Evolutionary conservation across 2,113 vertebrate genomes (phyloP).

Genomic region (Blennius ocellaris): DNA sequence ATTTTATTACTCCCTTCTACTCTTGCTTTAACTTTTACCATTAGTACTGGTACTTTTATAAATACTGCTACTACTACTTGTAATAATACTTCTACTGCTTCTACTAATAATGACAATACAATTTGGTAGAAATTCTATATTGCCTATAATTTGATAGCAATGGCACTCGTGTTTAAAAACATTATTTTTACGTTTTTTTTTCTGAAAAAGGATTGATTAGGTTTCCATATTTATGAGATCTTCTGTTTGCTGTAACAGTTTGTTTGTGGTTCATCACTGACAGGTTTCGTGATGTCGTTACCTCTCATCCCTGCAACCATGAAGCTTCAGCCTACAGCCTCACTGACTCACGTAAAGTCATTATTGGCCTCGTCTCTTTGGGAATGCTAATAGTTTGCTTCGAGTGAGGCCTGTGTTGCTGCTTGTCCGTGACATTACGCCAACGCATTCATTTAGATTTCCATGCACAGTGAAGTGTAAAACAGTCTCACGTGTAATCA

Average conservation of each 20-base stretch:
- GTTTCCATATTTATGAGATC: conserved; percentile 23
- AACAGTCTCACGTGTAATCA: background rate
- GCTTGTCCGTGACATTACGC: conserved; percentile 2
- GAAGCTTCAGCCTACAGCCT: conserved; percentile 9
- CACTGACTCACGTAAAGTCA: conserved; percentile 24
- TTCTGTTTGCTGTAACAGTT: background rate
- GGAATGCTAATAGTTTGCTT: conserved; percentile 27
- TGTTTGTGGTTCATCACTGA: background rate
- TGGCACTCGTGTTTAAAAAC: background rate
- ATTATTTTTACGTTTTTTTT: background rate
- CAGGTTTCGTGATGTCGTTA: conserved; percentile 32
- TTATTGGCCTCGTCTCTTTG: conserved; percentile 8
- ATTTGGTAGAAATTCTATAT: too few relatives aligned
- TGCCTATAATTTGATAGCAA: too few relatives aligned
- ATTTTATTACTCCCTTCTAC: too few relatives aligned
- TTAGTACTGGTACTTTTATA: too few relatives aligned
- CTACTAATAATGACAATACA: too few relatives aligned
- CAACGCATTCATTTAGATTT: conserved; percentile 16
- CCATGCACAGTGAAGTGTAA: background rate
- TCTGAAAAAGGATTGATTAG: conserved; percentile 5
- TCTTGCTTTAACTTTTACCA: too few relatives aligned
- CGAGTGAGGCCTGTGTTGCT: background rate
- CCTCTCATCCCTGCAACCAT: conserved; percentile 16
- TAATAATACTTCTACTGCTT: too few relatives aligned
- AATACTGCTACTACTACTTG: too few relatives aligned